phyloP scores from a whole-genome alignment of 2,113 vertebrate species.

The Platysternon megacephalum region DNA sequence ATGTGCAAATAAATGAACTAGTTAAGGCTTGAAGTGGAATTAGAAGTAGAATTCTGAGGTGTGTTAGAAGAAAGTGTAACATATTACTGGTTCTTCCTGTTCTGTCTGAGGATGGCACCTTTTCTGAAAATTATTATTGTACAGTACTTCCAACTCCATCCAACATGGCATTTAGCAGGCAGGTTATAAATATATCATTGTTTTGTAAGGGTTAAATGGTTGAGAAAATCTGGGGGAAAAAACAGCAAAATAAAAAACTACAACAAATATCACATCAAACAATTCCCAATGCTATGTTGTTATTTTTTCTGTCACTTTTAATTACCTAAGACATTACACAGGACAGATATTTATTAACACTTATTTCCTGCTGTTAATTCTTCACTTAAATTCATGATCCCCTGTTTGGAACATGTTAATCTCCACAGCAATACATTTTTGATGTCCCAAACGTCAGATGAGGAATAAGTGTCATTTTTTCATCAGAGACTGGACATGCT shows the following conservation, averaged over 20 bases:
- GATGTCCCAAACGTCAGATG: neutral
- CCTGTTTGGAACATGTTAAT: neutral
- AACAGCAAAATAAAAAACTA: neutral
- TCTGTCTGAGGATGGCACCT: neutral
- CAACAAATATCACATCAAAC: neutral
- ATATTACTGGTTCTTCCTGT: neutral
- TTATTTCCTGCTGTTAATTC: neutral
- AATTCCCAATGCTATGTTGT: neutral
- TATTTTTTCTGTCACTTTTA: neutral
- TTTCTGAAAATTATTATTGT: neutral
- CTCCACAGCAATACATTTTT: neutral
- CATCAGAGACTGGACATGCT: neutral
- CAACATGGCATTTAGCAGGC: neutral
- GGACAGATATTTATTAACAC: neutral
- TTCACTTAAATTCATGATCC: neutral
- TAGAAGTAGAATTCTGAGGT: neutral
- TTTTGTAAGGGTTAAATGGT: neutral
- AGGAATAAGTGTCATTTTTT: neutral
- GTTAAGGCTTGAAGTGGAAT: neutral
- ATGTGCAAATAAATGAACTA: neutral
- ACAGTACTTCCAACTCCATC: neutral
- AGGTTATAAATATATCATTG: neutral
- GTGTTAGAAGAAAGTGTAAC: neutral
- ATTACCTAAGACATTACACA: neutral
- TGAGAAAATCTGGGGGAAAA: neutral